Evolutionary conservation across 2,113 vertebrate species (phyloP).

Genomic region (Misgurnus anguillicaudatus): DNA sequence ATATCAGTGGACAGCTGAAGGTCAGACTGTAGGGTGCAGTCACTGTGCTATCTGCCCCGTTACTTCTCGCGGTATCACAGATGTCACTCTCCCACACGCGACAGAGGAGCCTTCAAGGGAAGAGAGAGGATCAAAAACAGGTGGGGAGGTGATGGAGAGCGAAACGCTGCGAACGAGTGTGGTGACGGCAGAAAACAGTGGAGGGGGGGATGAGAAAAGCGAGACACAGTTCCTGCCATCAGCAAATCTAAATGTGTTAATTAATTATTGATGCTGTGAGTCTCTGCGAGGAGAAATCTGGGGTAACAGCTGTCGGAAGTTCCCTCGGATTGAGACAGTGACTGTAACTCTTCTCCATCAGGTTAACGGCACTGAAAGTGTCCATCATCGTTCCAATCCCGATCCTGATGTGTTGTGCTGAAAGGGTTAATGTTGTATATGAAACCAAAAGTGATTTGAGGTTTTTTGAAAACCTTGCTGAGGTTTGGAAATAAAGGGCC

Average conservation of each 20-base stretch:
- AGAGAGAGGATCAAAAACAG: constrained; percentile 8
- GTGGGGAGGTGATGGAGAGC: neutral
- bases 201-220: constrained; percentile 49
- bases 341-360: constrained; percentile 13
- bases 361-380: too few species aligned
- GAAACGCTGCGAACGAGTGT: constrained; percentile 44
- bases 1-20: constrained; percentile 29
- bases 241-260: constrained; percentile 71
- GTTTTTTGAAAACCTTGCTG: neutral
- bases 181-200: constrained; percentile 24
- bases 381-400: neutral
- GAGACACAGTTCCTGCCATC: constrained; percentile 60
- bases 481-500: neutral
- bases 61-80: constrained; percentile 36
- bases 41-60: constrained; percentile 15
- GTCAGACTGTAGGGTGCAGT: constrained; percentile 26
- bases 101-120: constrained; percentile 19
- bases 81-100: constrained; percentile 7
- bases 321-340: constrained; percentile 41
- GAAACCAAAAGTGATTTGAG: neutral
- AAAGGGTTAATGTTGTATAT: neutral
- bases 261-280: constrained; percentile 81
- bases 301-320: constrained; percentile 57
- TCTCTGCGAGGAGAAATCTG: constrained; percentile 66
- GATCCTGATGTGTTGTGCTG: neutral